phyloP scores from a whole-genome alignment of 2,888 invertebrate genomes.

The Melikaiella ostensackeni region DNA sequence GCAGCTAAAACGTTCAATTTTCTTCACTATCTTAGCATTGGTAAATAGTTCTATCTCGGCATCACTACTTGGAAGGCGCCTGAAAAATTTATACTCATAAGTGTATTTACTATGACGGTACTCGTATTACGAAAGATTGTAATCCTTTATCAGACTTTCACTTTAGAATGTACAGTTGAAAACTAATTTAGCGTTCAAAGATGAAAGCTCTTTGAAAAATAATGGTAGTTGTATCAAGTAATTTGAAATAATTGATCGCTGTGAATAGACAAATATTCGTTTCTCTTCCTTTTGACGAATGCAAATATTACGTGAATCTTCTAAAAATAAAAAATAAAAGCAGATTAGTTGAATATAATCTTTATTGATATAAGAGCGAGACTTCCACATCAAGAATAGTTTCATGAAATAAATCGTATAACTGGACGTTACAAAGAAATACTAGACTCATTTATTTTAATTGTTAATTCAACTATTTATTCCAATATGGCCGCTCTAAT shows the following conservation, averaged over 20 bases:
- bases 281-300: neutral
- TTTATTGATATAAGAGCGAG: neutral
- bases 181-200: constrained; percentile 15
- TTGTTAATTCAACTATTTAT: neutral
- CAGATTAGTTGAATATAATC: constrained; percentile 7
- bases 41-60: neutral
- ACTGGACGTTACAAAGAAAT: neutral
- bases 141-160: neutral
- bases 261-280: constrained; percentile 23
- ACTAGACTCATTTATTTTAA: neutral
- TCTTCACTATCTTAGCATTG: neutral
- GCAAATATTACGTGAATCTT: neutral
- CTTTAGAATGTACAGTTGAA: constrained; percentile 36
- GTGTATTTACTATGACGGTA: constrained; percentile 11
- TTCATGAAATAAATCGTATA: constrained; percentile 25
- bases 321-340: neutral
- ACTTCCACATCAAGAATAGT: constrained; percentile 18
- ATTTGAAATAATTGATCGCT: constrained; percentile 20
- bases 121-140: constrained; percentile 8
- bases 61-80: neutral
- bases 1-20: neutral
- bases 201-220: constrained; percentile 16
- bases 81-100: constrained; percentile 8
- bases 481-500: neutral
- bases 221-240: constrained; percentile 22